phyloP scores from a whole-genome alignment of 2,113 vertebrate species.

The Callopanchax toddi region DNA sequence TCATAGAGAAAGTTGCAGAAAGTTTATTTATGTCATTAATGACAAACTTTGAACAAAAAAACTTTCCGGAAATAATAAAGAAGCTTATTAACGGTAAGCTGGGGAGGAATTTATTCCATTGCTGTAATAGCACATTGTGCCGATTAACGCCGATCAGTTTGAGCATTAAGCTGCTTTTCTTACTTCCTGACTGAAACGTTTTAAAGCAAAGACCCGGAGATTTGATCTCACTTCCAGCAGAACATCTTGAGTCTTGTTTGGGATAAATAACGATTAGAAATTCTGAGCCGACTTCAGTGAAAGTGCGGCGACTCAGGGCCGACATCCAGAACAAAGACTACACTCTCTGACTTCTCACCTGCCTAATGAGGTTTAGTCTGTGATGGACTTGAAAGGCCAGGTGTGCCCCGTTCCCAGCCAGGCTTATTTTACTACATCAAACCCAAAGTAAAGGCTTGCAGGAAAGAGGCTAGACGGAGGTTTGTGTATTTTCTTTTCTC shows the following conservation, averaged over 20 bases:
- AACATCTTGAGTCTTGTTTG: constrained; percentile 29
- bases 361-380: constrained; percentile 78
- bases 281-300: constrained; percentile 29
- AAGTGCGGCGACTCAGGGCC: constrained; percentile 26
- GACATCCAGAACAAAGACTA: constrained; percentile 40
- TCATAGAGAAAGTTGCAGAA: neutral
- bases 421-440: constrained; percentile 87
- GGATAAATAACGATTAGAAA: constrained; percentile 38
- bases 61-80: neutral
- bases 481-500: constrained; percentile 87
- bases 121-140: neutral
- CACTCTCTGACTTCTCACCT: constrained; percentile 69
- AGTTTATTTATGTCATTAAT: neutral
- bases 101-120: neutral
- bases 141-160: constrained; percentile 37
- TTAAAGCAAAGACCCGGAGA: constrained; percentile 19
- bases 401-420: constrained; percentile 81
- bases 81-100: constrained; percentile 12
- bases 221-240: constrained; percentile 34
- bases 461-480: constrained; percentile 93
- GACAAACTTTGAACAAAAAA: neutral
- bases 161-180: constrained; percentile 28
- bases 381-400: constrained; percentile 79
- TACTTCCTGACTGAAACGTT: constrained; percentile 15
- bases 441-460: constrained; percentile 86